Evolutionary conservation across 2,888 invertebrate species (phyloP), one percentile per base, ranked within the genome.

Genomic region (Ichneumon xanthorius): DNA sequence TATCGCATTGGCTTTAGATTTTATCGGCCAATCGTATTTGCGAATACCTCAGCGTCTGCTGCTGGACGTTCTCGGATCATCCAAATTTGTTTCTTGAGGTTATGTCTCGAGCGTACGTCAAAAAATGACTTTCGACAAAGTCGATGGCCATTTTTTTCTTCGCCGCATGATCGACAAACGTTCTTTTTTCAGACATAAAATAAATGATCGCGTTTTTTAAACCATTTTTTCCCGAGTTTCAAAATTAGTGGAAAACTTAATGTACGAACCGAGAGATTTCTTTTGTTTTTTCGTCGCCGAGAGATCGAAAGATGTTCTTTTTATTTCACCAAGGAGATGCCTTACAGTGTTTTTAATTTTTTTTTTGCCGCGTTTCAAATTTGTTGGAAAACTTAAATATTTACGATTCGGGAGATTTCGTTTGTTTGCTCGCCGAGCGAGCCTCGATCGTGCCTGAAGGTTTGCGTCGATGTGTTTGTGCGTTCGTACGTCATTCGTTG

Each of bases 71-170:
- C 5, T 50, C 7, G 16, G 19, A 53, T 19, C 2, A 9, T 16
- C 45, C 45, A 61, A 33, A 30, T 30, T 70, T n/a, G 37, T 11
- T 53, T 11, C 40, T 72, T 65, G 26, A 80, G 80, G 80, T 80
- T 80, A 80, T 16, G 72, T 65, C 50, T n/a, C 61, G 26, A 26
- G 65, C 16, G 72, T 45, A 72, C 65, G 45, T 80, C 72, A 65
- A 40, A 40, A 40, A 1, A 19, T 58, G 16, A 40, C 50, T 67
- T 11, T n/a, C 30, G 26, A 26, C 61, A 22, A 19, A n/a, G 2
- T 6, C n/a, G 16, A 61, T 16, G 5, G 61, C n/a, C 61, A 61
- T 30, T 61, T n/a, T 61, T 33, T 61, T 33, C 14, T 3, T 0
- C 45, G 4, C 9, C 45, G 45, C 37, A 4, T 4, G n/a, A 50